Evolutionary conservation across 2,113 vertebrate species (phyloP).

Genomic region (Rhipidura dahli): DNA sequence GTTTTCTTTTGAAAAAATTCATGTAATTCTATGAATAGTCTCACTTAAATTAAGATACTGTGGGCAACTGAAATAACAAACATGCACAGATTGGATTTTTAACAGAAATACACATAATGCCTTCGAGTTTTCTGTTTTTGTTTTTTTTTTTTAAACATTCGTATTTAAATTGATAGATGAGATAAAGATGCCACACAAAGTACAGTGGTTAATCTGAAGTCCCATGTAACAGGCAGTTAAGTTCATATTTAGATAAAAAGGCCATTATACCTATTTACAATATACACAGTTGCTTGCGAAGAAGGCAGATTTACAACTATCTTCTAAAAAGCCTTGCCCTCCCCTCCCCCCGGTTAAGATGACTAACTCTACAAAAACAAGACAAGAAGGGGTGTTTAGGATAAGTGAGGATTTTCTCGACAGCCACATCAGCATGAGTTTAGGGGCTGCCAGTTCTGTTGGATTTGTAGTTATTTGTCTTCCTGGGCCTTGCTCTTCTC

Average conservation of each 20-base stretch:
- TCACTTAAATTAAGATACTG: conserved; percentile 62
- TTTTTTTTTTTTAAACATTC: conserved; percentile 50
- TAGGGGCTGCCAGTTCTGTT: background rate
- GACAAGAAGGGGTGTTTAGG: conserved; percentile 51
- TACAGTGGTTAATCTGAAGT: conserved; percentile 83
- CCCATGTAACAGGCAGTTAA: conserved; percentile 86
- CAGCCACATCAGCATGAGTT: background rate
- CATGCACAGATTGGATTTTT: conserved; percentile 62
- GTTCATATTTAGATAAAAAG: conserved; percentile 90
- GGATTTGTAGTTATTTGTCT: background rate
- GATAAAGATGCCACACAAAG: conserved; percentile 70
- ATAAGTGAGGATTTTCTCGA: conserved; percentile 9
- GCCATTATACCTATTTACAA: conserved; percentile 92
- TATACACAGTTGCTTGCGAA: conserved; percentile 84
- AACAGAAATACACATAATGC: conserved; percentile 69
- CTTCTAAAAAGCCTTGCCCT: conserved; percentile 77
- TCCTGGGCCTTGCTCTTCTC: conserved; percentile 10
- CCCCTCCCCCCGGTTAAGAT: conserved; percentile 64
- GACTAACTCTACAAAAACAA: conserved; percentile 74
- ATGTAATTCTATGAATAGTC: conserved; percentile 59
- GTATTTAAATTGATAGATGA: conserved; percentile 71
- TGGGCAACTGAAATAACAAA: conserved; percentile 68
- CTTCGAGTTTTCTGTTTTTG: conserved; percentile 7
- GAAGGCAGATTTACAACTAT: conserved; percentile 80
- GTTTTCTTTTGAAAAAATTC: conserved; percentile 56